Percentiles rank a stretch among this genome's conserved stretches.
These are phyloP conservation scores for Mormoops blainvillei DNA, from an alignment of 2,113 vertebrate species.

Conservation along the genomic window DNA sequence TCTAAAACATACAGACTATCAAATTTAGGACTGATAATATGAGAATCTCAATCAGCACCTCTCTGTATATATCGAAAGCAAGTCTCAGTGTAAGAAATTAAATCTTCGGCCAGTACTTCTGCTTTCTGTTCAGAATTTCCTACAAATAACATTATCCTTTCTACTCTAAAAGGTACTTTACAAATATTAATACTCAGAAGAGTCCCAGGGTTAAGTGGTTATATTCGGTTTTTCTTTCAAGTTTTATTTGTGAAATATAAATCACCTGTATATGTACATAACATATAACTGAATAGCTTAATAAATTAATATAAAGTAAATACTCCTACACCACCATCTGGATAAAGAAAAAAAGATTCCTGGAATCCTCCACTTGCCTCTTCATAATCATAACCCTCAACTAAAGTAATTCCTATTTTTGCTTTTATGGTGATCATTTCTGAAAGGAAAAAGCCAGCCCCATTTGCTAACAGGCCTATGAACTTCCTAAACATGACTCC, in stretches of 20 bases:
- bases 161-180: neutral
- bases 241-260: neutral
- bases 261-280: neutral
- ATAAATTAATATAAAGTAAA: neutral
- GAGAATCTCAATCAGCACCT: neutral
- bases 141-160: neutral
- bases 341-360: neutral
- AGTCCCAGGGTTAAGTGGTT: neutral
- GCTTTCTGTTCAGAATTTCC: neutral
- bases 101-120: neutral
- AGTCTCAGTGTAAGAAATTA: neutral
- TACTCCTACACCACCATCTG: neutral
- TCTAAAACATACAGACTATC: neutral
- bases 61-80: neutral
- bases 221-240: neutral
- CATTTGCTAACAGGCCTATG: too few relatives aligned
- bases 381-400: neutral
- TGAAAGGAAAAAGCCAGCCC: too few relatives aligned
- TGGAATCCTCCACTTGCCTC: neutral
- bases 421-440: neutral
- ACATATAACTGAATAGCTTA: neutral
- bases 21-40: neutral
- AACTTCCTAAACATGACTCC: too few relatives aligned
- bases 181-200: conserved; percentile 2
- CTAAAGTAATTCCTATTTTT: neutral